Conservation (phyloP, 2,888 invertebrate species). For the Pandemis heparana region DNA sequence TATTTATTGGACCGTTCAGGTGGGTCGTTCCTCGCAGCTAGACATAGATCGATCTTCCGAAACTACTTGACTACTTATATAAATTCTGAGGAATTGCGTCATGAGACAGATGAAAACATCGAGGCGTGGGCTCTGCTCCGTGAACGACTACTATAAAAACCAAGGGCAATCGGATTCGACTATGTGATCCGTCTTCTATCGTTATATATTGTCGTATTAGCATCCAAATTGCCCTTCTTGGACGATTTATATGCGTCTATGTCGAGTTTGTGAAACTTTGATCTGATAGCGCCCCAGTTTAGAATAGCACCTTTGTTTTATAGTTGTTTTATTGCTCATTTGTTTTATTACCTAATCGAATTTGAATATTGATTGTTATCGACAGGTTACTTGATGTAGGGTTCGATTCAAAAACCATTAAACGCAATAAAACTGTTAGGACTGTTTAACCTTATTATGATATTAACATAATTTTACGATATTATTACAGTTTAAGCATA, state of each 20-base stretch:
- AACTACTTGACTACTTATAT: slow-evolving; percentile 61
- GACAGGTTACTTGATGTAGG: slow-evolving; percentile 15
- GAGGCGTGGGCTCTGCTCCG: slow-evolving; percentile 64
- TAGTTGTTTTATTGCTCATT: slow-evolving; percentile 30
- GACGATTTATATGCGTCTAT: slow-evolving; percentile 45
- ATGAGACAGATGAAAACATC: slow-evolving; percentile 61
- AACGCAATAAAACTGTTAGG: slow-evolving; percentile 18
- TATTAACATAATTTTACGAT: slow-evolving; percentile 10
- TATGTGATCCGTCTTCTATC: slow-evolving; percentile 53
- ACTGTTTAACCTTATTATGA: not conserved
- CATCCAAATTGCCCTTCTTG: slow-evolving; percentile 52
- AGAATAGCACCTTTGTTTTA: slow-evolving; percentile 41
- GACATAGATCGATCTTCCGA: slow-evolving; percentile 59
- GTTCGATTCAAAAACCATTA: slow-evolving; percentile 23
- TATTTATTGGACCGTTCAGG: slow-evolving; percentile 46
- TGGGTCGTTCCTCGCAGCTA: slow-evolving; percentile 59
- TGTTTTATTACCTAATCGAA: slow-evolving; percentile 32
- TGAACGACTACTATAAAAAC: slow-evolving; percentile 71
- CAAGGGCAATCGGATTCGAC: slow-evolving; percentile 64
- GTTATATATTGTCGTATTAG: slow-evolving; percentile 64
- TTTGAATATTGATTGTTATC: slow-evolving; percentile 28
- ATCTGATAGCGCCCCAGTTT: slow-evolving; percentile 42
- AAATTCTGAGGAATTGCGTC: slow-evolving; percentile 66
- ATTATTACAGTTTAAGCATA: not conserved
- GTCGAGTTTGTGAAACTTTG: slow-evolving; percentile 41